phyloP scores from a whole-genome alignment of 2,888 invertebrate species.

The Erebia ligea region DNA sequence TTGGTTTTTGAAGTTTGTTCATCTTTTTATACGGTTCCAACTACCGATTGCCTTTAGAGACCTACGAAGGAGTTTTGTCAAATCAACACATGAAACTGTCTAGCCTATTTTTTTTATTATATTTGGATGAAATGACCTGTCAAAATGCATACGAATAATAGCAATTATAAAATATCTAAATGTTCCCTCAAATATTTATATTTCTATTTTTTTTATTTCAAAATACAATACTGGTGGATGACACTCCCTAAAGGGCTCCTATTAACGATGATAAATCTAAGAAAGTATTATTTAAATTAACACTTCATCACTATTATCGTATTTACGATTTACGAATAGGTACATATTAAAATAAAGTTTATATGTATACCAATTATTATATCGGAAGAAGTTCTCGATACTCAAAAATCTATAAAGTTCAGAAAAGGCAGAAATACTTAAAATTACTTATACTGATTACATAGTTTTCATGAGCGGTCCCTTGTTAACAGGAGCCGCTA shows the following conservation, averaged over 20 bases:
- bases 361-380: no score
- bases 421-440: neutral
- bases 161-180: neutral
- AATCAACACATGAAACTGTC: no score
- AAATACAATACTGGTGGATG: neutral
- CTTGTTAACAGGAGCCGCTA: conserved; percentile 26
- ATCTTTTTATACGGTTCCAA: neutral
- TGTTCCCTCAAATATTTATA: neutral
- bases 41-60: no score
- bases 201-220: neutral
- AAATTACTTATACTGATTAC: neutral
- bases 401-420: neutral
- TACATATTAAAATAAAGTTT: no score
- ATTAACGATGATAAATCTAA: conserved; percentile 16
- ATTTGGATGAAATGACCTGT: no score
- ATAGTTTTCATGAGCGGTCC: neutral
- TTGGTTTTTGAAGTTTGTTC: neutral
- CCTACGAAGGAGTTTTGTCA: neutral
- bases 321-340: no score
- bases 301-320: neutral
- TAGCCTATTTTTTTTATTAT: no score
- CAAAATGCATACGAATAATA: neutral
- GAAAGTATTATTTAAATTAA: neutral
- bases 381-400: neutral
- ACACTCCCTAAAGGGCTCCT: conserved; percentile 22